Evolutionary conservation across 2,113 vertebrate species (phyloP), one percentile per base, ranked within the genome.

Genomic region (Pterocles gutturalis): DNA sequence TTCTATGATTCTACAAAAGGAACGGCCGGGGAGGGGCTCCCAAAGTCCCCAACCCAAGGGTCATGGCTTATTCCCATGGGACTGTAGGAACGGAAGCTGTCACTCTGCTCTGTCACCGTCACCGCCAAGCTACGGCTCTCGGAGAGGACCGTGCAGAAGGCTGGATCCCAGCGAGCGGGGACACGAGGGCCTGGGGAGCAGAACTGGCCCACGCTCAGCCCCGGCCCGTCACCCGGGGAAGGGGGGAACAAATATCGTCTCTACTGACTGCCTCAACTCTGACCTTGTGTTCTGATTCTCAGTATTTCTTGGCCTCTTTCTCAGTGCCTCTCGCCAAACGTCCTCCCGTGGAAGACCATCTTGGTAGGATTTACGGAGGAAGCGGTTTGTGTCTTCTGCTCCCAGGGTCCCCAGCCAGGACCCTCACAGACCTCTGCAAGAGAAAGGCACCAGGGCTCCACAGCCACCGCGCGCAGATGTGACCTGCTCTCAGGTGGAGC

Each of bases 251-350:
- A 28, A 10, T 1, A 8, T 9, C 7, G 10, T 17, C 66, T 28
- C 67, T 43, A 26, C 1, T 7, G 11, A 28, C 1, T 15, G 58
- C 75, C 86, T 78, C 2, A 58, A 16, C 93, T 13, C 91, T 66
- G 89, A 16, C 76, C 77, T 83, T 3, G 8, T 0, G 33, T 28
- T 72, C 45, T 55, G 75, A 33, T 6, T 1, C 88, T 81, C 94
- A 91, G 81, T 26, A 38, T 72, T 62, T 71, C 83, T 45, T 0
- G 81, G 90, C 57, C 70, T 94, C 87, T 89, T 58, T 87, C 70
- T 85, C 92, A 73, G 94, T 12, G 43, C 72, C 91, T 87, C 60
- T 81, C 7, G 34, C n/a, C 83, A 78, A 73, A 89, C 2, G 8
- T 93, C 73, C 93, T 87, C 77, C 91, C 12, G 34, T 1, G 77